Evolutionary conservation across 2,888 invertebrate genomes (phyloP).

Genomic region (Julus scandinavius): DNA sequence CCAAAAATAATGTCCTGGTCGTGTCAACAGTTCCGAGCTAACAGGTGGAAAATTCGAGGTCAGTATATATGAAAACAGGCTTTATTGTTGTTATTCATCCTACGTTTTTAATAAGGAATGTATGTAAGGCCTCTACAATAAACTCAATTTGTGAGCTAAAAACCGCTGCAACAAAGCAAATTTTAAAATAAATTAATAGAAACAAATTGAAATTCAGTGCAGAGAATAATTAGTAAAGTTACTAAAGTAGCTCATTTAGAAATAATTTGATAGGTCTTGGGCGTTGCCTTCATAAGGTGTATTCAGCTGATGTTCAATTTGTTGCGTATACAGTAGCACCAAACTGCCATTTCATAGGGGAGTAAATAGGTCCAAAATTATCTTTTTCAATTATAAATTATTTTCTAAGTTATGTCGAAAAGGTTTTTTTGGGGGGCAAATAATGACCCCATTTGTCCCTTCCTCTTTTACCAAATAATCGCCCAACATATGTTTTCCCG

Average conservation of each 20-base stretch:
- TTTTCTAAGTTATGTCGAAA: too few species aligned
- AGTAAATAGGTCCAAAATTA: too few species aligned
- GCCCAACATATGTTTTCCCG: too few species aligned
- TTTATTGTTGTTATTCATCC: not conserved
- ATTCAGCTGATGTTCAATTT: not conserved
- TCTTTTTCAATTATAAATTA: too few species aligned
- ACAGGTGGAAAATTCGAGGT: slow-evolving; percentile 18
- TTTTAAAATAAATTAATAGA: not conserved
- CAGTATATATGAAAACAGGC: not conserved
- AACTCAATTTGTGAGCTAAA: not conserved
- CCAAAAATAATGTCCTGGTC: not conserved
- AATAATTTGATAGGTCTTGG: slow-evolving; percentile 9
- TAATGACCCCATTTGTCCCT: too few species aligned
- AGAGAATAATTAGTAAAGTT: not conserved
- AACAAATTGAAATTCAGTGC: not conserved
- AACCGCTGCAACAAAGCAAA: not conserved
- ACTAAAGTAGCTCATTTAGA: not conserved
- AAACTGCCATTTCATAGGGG: too few species aligned
- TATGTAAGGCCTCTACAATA: not conserved
- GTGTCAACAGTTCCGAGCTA: not conserved
- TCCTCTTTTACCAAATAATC: too few species aligned
- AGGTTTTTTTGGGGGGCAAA: too few species aligned
- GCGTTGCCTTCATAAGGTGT: not conserved
- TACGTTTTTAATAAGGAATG: slow-evolving; percentile 39
- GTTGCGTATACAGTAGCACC: not conserved